Percentiles rank a stretch among this genome's conserved stretches.
phyloP scores from a whole-genome alignment of 2,888 invertebrate species.

The Cosmia trapezina region DNA sequence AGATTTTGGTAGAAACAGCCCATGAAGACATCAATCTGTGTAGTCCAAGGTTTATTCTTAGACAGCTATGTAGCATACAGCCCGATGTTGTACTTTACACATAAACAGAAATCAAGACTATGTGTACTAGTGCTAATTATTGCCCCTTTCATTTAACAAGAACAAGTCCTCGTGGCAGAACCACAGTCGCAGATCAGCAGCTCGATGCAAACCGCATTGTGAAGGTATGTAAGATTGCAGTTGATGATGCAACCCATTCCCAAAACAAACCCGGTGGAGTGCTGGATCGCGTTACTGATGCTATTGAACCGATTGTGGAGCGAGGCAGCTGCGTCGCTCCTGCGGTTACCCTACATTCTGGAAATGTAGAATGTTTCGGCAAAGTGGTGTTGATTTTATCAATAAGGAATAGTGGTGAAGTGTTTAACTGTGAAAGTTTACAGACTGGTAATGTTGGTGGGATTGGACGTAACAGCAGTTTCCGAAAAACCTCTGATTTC shows the following conservation, averaged over 20 bases:
- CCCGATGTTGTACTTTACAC: constrained; percentile 4
- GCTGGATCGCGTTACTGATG: constrained; percentile 58
- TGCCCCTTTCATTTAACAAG: background rate
- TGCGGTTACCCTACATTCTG: constrained; percentile 31
- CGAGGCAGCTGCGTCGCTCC: constrained; percentile 50
- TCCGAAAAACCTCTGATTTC: background rate
- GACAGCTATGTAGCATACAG: background rate
- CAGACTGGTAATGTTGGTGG: background rate
- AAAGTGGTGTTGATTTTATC: constrained; percentile 15
- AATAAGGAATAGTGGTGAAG: background rate
- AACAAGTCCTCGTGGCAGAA: background rate
- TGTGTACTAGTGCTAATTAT: background rate
- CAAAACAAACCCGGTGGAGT: constrained; percentile 44
- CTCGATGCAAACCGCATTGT: constrained; percentile 37
- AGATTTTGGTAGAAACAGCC: background rate
- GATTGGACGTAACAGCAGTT: background rate
- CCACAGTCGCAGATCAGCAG: background rate
- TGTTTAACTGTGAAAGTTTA: background rate
- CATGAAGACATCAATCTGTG: background rate
- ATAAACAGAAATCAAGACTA: background rate
- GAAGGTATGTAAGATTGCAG: constrained; percentile 47
- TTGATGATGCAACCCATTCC: constrained; percentile 35
- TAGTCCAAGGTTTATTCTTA: background rate
- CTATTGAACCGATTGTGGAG: constrained; percentile 64
- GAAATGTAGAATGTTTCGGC: constrained; percentile 13